Percentiles rank a stretch among this genome's conserved stretches.
Evolutionary conservation across 2,888 invertebrate species (phyloP).

Genomic region (Amiota communis): DNA sequence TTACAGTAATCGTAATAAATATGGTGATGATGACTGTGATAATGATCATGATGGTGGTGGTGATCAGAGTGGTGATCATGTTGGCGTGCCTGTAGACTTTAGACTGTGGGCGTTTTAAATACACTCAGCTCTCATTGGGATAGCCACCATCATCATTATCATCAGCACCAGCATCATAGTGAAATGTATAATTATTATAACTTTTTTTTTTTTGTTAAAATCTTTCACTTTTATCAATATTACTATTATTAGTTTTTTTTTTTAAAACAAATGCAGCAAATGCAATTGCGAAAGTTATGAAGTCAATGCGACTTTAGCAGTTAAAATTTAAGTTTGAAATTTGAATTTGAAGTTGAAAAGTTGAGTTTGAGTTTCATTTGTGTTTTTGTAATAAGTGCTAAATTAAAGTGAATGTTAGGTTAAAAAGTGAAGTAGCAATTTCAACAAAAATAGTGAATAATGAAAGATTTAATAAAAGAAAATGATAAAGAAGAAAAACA

Average conservation of each 20-base stretch:
- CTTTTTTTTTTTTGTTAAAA: conserved; percentile 5
- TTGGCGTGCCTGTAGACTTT: neutral
- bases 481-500: conserved; percentile 49
- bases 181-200: no score
- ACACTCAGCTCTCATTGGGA: neutral
- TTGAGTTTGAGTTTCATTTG: neutral
- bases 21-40: no score
- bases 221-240: conserved; percentile 41
- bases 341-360: conserved; percentile 28
- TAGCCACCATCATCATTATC: no score
- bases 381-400: conserved; percentile 31
- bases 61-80: no score
- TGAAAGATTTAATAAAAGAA: conserved; percentile 24
- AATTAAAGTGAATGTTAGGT: conserved; percentile 36
- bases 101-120: conserved; percentile 2
- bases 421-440: conserved; percentile 33
- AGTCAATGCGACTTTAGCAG: neutral
- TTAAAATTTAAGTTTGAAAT: neutral
- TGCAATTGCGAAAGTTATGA: conserved; percentile 63
- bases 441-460: conserved; percentile 53
- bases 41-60: no score
- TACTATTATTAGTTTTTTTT: conserved; percentile 22
- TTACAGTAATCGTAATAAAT: no score
- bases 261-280: conserved; percentile 15
- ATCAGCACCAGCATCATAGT: no score